These are phyloP conservation scores for Brachyistius frenatus DNA, from an alignment of 2,113 vertebrate species.

Conservation along the genomic window DNA sequence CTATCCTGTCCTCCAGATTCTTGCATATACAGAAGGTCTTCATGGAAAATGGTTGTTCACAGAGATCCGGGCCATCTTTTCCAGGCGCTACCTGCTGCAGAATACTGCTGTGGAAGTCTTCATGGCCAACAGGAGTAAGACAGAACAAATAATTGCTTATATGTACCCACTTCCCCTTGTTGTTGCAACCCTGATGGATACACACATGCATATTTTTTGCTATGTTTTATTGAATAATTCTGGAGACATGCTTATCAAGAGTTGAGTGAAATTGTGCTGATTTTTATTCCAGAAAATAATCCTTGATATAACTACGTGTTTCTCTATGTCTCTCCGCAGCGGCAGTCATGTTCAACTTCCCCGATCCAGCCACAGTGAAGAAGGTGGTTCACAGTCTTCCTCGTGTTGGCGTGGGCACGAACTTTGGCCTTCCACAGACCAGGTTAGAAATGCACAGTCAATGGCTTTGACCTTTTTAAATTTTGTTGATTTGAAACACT, in stretches of 20 bases:
- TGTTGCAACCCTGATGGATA: not conserved
- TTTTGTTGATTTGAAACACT: too few species aligned
- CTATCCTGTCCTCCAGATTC: conserved; percentile 83
- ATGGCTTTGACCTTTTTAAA: not conserved
- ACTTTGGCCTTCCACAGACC: conserved; percentile 95
- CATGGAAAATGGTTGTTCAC: conserved; percentile 99
- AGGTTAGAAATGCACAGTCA: conserved; percentile 81
- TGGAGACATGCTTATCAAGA: not conserved
- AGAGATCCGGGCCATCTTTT: conserved; percentile 95
- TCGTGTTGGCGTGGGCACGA: conserved; percentile 96
- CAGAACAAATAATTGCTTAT: not conserved
- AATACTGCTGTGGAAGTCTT: conserved; percentile 98
- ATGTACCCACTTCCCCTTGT: not conserved
- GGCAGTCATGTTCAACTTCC: conserved; percentile 98
- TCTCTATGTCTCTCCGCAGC: conserved; percentile 81
- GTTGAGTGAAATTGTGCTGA: not conserved
- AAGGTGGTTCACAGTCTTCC: conserved; percentile 96
- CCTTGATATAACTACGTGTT: not conserved
- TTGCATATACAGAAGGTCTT: conserved; percentile 95
- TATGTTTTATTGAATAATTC: not conserved
- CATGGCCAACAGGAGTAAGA: conserved; percentile 97
- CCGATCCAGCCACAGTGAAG: conserved; percentile 92
- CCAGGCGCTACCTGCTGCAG: conserved; percentile 95
- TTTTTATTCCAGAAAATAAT: not conserved
- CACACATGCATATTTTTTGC: not conserved